Evolutionary conservation across 2,797 vertebrate species (phyloP).

Genomic region (Urocyon cinereoargenteus): DNA sequence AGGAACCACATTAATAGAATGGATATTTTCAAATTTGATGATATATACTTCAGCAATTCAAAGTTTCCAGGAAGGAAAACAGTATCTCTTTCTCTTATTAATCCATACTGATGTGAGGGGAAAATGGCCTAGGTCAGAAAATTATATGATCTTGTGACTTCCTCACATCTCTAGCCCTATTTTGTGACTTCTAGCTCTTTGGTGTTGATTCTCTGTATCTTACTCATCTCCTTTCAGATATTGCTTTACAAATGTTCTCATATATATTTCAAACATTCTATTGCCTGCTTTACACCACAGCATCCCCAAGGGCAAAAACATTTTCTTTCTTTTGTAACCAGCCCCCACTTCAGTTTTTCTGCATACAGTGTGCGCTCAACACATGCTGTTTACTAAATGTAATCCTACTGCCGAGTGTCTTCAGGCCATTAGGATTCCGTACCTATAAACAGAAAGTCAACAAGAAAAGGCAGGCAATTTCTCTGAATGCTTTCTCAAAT

Average conservation of each 20-base stretch:
- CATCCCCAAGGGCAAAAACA: constrained; percentile 39
- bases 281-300: background rate
- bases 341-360: background rate
- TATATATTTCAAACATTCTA: constrained; percentile 32
- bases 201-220: background rate
- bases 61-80: constrained; percentile 11
- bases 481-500: constrained; percentile 62
- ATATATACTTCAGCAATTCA: background rate
- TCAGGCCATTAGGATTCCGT: constrained; percentile 56
- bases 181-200: constrained; percentile 32
- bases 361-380: background rate
- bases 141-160: background rate
- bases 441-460: constrained; percentile 64
- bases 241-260: constrained; percentile 39
- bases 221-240: background rate
- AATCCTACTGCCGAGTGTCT: constrained; percentile 52
- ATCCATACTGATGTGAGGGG: background rate
- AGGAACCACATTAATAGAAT: background rate
- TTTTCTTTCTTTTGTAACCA: constrained; percentile 62
- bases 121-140: background rate
- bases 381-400: constrained; percentile 37
- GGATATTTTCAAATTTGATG: constrained; percentile 28
- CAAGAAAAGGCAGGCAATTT: constrained; percentile 59
- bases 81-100: background rate
- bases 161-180: background rate